Conservation (phyloP, 2,888 invertebrate genomes). For the Noctua janthe region DNA sequence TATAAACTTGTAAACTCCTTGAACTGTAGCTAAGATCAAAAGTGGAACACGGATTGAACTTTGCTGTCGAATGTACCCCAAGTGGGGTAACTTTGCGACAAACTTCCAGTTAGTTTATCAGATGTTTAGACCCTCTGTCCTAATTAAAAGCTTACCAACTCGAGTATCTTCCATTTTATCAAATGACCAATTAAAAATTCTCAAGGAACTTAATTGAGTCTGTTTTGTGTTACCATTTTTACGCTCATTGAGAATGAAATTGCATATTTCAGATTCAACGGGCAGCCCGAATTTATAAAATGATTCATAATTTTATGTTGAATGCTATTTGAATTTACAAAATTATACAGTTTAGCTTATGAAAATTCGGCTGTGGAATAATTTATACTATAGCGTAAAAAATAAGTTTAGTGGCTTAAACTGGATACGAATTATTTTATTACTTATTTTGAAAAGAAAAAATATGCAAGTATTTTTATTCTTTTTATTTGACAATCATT, state of each 20-base stretch:
- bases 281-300: conserved; percentile 54
- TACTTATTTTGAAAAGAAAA: neutral
- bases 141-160: conserved; percentile 66
- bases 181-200: conserved; percentile 55
- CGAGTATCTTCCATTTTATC: conserved; percentile 50
- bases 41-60: conserved; percentile 65
- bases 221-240: conserved; percentile 51
- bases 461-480: neutral
- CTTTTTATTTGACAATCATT: neutral
- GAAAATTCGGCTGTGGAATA: conserved; percentile 52
- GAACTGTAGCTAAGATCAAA: conserved; percentile 56
- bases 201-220: conserved; percentile 30
- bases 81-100: conserved; percentile 60
- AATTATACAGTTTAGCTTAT: conserved; percentile 60
- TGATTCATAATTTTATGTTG: conserved; percentile 61
- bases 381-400: conserved; percentile 41
- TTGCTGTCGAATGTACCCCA: conserved; percentile 64
- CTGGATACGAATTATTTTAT: conserved; percentile 3
- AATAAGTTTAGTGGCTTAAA: conserved; percentile 34
- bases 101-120: conserved; percentile 65
- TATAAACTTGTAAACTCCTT: conserved; percentile 60
- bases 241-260: conserved; percentile 48
- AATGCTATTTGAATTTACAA: conserved; percentile 56
- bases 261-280: conserved; percentile 49
- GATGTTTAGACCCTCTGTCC: conserved; percentile 61